These are phyloP conservation scores for Torymus texanus DNA, from an alignment of 2,888 invertebrate species.

Conservation along the genomic window DNA sequence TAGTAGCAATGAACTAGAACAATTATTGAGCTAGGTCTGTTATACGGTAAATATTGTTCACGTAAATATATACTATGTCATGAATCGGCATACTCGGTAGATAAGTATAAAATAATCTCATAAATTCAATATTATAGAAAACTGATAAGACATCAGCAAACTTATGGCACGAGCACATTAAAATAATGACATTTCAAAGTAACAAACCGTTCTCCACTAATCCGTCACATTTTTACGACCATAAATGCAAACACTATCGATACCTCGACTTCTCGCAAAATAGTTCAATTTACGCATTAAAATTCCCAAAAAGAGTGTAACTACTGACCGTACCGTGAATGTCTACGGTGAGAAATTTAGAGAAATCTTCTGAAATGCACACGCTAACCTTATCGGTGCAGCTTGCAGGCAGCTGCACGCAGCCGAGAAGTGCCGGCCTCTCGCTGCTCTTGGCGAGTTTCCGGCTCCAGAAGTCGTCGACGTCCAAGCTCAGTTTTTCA, in stretches of 20 bases:
- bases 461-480: slow-evolving; percentile 64
- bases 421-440: slow-evolving; percentile 64
- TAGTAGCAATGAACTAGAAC: no score
- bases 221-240: neutral
- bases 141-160: no score
- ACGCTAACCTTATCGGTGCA: slow-evolving; percentile 68
- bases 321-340: slow-evolving; percentile 69
- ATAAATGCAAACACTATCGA: neutral
- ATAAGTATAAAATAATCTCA: no score
- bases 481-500: neutral
- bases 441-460: slow-evolving; percentile 63
- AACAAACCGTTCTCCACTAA: slow-evolving; percentile 12
- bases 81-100: no score
- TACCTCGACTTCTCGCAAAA: neutral
- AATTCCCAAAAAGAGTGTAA: slow-evolving; percentile 62
- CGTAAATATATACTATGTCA: no score
- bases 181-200: slow-evolving; percentile 16
- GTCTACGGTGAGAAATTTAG: slow-evolving; percentile 70
- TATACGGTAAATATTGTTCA: no score
- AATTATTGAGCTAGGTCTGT: no score
- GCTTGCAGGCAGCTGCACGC: slow-evolving; percentile 67
- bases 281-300: slow-evolving; percentile 13
- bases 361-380: slow-evolving; percentile 69
- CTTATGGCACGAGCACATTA: neutral
- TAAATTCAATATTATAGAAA: no score